phyloP scores from a whole-genome alignment of 2,113 vertebrate genomes.

The Rissa tridactyla region DNA sequence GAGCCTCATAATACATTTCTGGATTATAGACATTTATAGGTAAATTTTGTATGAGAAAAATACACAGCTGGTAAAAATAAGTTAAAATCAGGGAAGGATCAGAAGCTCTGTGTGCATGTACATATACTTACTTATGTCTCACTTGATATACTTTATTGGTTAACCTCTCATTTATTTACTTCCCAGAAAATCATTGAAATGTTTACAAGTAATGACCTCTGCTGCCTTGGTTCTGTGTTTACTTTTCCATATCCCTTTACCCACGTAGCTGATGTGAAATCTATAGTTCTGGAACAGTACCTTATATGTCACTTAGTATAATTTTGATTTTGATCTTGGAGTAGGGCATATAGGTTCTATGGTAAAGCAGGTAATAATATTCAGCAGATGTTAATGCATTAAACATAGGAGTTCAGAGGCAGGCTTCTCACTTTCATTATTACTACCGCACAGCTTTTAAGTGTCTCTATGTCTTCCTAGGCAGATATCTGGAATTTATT shows the following conservation, averaged over 20 bases:
- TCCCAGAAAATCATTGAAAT: neutral
- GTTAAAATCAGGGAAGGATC: neutral
- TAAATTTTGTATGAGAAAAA: neutral
- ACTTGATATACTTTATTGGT: neutral
- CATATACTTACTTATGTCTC: neutral
- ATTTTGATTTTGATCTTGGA: neutral
- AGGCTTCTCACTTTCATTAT: slow-evolving; percentile 8
- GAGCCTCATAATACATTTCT: neutral
- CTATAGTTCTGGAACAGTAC: neutral
- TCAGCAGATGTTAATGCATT: slow-evolving; percentile 17
- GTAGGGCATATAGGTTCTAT: neutral
- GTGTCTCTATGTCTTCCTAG: neutral
- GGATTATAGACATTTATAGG: neutral
- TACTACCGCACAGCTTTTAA: neutral
- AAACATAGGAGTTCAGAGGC: neutral
- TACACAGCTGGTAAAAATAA: neutral
- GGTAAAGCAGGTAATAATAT: neutral
- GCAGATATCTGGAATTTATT: slow-evolving; percentile 28
- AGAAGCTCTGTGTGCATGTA: neutral
- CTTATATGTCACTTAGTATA: neutral
- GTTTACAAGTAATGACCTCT: neutral
- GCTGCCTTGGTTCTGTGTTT: neutral
- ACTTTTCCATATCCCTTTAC: neutral
- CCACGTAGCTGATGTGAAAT: neutral
- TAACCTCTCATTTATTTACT: neutral